Evolutionary conservation across 2,113 vertebrate genomes (phyloP), one percentile per base, ranked within the genome.

Genomic region (Micromys minutus): DNA sequence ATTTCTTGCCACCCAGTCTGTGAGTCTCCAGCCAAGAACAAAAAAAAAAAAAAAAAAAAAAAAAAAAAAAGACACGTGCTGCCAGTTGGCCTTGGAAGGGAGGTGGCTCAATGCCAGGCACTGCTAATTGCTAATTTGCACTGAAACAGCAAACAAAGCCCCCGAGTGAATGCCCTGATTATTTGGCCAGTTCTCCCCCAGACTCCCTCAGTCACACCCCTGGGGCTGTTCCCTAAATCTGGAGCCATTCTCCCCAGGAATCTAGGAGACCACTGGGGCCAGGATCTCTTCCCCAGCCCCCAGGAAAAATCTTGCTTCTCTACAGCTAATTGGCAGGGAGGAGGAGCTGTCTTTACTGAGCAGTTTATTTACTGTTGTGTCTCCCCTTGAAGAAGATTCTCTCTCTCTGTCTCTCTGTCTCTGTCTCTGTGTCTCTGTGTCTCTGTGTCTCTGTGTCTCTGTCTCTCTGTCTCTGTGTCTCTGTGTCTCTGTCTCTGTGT

Each of bases 101-200:
- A 95, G 94, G 93, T 92, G 97, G 97, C 95, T 89, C 36, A 0
- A 90, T 0, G 94, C 97, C 96, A 97, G 90, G 74, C 61, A 6
- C 74, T 50, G 87, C 97, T 98, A 97, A 97, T 97, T 97, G 95
- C 94, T 97, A 91, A 97, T 96, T 95, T 96, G 95, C 96, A 91
- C 96, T 81, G 93, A 96, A 96, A 93, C 89, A 75, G 79, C 89
- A 90, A 90, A 93, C 93, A 96, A 90, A 90, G 72, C n/a, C 50
- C n/a, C 75, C 36, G 10, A 86, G 91, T 95, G 94, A 94, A 93
- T 52, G 92, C 88, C 61, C 85, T 88, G 93, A 90, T 80, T 92
- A 61, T 91, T 87, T 87, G 90, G 90, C 94, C 4, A 16, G 59
- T 83, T 95, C 93, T 71, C 59, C 63, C 93, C 61, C n/a, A 36